A percentile compares a stretch with the other conserved stretches of the same genome.
phyloP scores from a whole-genome alignment of 2,113 vertebrate species.

The Hippopotamus amphibius region DNA sequence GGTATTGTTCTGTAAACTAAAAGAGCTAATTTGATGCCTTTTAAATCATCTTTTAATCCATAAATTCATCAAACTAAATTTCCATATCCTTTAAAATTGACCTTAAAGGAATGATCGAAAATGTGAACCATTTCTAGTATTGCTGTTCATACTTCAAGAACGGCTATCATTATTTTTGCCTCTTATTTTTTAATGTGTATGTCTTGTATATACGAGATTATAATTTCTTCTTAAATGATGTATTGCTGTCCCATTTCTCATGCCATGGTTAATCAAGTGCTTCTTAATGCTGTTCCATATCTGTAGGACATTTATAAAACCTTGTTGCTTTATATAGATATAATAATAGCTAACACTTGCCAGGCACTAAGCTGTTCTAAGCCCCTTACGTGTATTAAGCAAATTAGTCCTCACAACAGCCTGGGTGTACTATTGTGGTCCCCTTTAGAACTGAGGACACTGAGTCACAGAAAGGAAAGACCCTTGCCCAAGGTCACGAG shows the following conservation, averaged over 20 bases:
- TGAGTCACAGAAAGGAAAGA: not conserved
- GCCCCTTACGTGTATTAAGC: not conserved
- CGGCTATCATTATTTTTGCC: not conserved
- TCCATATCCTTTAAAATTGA: not conserved
- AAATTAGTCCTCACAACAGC: not conserved
- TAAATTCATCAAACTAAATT: not conserved
- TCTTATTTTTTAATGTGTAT: not conserved
- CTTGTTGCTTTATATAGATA: not conserved
- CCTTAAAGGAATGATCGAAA: not conserved
- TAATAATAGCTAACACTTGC: not conserved
- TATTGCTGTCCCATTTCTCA: not conserved
- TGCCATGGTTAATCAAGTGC: not conserved
- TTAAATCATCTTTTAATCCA: not conserved
- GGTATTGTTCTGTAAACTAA: not conserved
- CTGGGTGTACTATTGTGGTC: not conserved
- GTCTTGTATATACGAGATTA: not conserved
- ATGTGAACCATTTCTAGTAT: not conserved
- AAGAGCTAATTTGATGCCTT: not conserved
- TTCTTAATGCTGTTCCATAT: not conserved
- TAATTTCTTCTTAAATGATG: not conserved
- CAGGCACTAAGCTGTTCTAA: not conserved
- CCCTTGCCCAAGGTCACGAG: not conserved
- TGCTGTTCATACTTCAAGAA: not conserved
- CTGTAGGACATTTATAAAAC: not conserved
- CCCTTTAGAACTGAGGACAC: slow-evolving; percentile 10